Evolutionary conservation across 2,113 vertebrate species (phyloP).

Genomic region (Solenodon paradoxus): DNA sequence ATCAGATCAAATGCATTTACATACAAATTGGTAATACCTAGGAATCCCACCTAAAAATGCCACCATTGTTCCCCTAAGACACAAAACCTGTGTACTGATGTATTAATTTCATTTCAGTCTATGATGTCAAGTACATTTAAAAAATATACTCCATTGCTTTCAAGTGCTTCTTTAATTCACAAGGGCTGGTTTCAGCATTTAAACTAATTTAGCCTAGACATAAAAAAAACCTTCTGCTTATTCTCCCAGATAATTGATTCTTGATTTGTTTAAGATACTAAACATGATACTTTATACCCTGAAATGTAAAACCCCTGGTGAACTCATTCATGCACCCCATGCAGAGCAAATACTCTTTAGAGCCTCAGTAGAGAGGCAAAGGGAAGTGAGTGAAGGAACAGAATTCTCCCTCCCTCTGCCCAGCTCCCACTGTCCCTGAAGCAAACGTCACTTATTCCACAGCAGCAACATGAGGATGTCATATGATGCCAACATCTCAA

Average conservation of each 20-base stretch:
- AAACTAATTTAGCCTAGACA: conserved; percentile 47
- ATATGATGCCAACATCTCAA: background rate
- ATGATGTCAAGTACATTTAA: conserved; percentile 39
- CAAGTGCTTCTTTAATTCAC: conserved; percentile 57
- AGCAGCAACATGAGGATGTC: background rate
- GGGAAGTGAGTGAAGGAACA: background rate
- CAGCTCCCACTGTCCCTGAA: background rate
- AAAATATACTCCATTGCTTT: conserved; percentile 34
- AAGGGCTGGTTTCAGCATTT: conserved; percentile 54
- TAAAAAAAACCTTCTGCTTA: conserved; percentile 32
- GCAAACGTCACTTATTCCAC: background rate
- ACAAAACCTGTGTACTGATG: background rate
- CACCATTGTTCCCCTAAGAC: conserved; percentile 14
- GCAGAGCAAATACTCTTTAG: background rate
- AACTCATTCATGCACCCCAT: background rate
- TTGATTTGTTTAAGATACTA: conserved; percentile 56
- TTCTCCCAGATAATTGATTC: conserved; percentile 50
- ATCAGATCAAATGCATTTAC: conserved; percentile 21
- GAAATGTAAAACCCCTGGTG: conserved; percentile 2
- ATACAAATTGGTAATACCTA: conserved; percentile 40
- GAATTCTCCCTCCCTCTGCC: background rate
- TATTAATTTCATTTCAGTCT: conserved; percentile 44
- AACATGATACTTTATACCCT: background rate
- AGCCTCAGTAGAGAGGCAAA: background rate
- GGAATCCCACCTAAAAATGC: conserved; percentile 20